Evolutionary conservation across 2,888 invertebrate species (phyloP).

Genomic region (Lasioglossum morio): DNA sequence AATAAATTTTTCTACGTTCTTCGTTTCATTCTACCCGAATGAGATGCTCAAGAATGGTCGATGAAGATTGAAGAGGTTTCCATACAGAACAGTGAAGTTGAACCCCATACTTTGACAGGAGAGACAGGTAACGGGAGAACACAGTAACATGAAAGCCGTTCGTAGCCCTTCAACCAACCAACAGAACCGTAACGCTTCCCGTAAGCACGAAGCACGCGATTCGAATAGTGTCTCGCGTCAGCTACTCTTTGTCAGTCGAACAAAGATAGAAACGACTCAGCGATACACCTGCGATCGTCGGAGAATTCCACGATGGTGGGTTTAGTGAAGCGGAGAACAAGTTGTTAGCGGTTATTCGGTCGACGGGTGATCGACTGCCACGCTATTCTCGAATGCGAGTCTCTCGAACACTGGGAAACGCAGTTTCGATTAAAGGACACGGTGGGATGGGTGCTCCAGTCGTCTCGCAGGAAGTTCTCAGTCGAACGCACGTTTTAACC

Average conservation of each 20-base stretch:
- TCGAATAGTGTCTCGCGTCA: not conserved
- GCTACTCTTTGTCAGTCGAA: not conserved
- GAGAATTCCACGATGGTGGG: not conserved
- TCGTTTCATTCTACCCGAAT: not conserved
- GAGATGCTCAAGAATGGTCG: not conserved
- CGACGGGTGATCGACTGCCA: not conserved
- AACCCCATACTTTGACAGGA: not conserved
- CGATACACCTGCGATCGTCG: not conserved
- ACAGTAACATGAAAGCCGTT: constrained; percentile 26
- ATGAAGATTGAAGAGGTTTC: not conserved
- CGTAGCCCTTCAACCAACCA: constrained; percentile 21
- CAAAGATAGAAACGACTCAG: not conserved
- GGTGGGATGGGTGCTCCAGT: not conserved
- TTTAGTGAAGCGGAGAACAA: constrained; percentile 8
- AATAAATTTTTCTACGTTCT: not conserved
- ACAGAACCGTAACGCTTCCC: not conserved
- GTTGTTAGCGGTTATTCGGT: constrained; percentile 12
- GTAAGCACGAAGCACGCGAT: constrained; percentile 28
- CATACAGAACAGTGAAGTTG: not conserved
- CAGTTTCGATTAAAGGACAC: not conserved
- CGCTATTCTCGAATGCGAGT: not conserved
- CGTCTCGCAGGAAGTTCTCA: not conserved
- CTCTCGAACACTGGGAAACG: not conserved
- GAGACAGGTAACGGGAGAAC: not conserved
- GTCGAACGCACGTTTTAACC: not conserved